These are phyloP conservation scores for Rhagonycha lutea DNA, from an alignment of 2,888 invertebrate species.

Conservation along the genomic window DNA sequence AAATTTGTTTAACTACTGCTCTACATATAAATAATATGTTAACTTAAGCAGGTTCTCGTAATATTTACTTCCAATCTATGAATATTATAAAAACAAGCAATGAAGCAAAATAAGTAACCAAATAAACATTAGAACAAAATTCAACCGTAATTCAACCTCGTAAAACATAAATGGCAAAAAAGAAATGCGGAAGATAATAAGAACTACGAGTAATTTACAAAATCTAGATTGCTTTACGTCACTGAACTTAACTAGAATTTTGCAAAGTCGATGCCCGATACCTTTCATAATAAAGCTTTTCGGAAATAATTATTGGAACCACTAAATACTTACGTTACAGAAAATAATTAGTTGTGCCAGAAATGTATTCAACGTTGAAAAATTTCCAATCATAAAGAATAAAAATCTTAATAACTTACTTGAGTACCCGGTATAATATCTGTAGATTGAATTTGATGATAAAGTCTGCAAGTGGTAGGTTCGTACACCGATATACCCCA, in stretches of 20 bases:
- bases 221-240: background rate
- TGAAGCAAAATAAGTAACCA: background rate
- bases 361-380: background rate
- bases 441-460: conserved; percentile 71
- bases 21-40: too few relatives aligned
- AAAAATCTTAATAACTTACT: conserved; percentile 47
- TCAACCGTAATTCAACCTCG: background rate
- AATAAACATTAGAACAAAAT: background rate
- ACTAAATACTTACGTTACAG: background rate
- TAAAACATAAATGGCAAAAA: background rate
- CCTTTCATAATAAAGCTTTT: background rate
- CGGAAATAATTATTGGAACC: background rate
- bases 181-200: background rate
- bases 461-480: conserved; percentile 69
- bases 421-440: conserved; percentile 73
- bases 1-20: background rate
- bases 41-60: background rate
- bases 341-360: background rate
- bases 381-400: background rate
- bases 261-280: background rate
- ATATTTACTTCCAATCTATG: background rate
- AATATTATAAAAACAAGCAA: conserved; percentile 10
- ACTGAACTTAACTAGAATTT: background rate
- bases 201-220: background rate
- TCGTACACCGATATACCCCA: conserved; percentile 76